These are phyloP conservation scores for Macquaria australasica DNA, from an alignment of 2,113 vertebrate species.

Conservation along the genomic window DNA sequence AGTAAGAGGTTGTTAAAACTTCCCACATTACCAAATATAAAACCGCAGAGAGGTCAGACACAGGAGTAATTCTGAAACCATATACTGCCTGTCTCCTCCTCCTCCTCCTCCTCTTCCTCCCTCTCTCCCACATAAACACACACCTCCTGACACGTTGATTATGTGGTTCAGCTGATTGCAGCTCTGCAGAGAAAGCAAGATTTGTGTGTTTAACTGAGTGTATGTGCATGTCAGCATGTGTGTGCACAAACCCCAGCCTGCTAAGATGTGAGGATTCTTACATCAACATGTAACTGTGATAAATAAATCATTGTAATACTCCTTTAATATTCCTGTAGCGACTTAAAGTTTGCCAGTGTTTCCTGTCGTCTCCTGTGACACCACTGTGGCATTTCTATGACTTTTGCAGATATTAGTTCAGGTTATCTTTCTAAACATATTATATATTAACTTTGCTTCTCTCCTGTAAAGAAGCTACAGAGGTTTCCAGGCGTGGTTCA, in stretches of 20 bases:
- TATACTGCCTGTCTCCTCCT: neutral
- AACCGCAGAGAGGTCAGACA: neutral
- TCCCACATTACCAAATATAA: neutral
- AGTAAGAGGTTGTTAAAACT: too few relatives aligned
- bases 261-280: neutral
- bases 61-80: neutral
- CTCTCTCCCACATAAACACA: conserved; percentile 32
- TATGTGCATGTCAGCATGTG: neutral
- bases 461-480: neutral
- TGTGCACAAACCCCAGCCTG: neutral
- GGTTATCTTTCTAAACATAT: fast-evolving
- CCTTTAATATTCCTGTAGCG: neutral
- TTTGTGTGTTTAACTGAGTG: neutral
- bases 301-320: neutral
- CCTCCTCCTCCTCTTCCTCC: neutral
- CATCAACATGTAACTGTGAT: too few relatives aligned
- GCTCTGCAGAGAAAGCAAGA: neutral
- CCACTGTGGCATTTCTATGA: neutral
- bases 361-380: neutral
- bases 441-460: neutral
- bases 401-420: neutral
- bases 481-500: conserved; percentile 21
- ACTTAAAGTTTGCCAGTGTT: neutral
- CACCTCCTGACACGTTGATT: conserved; percentile 23
- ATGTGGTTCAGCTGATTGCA: neutral